Conservation (phyloP, 2,113 vertebrate genomes). For the Nansenia antarctica region DNA sequence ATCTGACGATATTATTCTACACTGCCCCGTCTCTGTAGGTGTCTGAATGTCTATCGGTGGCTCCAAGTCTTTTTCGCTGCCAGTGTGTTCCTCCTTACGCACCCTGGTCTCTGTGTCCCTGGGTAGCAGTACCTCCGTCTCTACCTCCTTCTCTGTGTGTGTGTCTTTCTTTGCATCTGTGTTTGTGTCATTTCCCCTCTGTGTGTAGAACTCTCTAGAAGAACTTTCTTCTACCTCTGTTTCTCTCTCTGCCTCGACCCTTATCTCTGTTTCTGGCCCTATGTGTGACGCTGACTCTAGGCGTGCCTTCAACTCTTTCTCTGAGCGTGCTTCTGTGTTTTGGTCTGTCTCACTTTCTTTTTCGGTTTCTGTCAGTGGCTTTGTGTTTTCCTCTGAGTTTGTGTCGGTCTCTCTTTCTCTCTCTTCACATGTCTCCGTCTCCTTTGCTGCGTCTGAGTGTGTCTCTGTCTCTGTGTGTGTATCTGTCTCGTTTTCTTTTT, state of each 20-base stretch:
- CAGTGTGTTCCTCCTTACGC: not conserved
- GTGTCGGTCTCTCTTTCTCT: not conserved
- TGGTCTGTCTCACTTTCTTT: no score
- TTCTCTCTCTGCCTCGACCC: not conserved
- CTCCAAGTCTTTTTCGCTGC: constrained; percentile 19
- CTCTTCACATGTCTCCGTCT: constrained; percentile 22
- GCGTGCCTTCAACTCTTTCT: not conserved
- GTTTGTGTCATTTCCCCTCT: constrained; percentile 18
- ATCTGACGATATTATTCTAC: constrained; percentile 12
- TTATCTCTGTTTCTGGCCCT: constrained; percentile 8
- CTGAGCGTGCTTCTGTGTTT: not conserved
- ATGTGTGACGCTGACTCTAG: constrained; percentile 11
- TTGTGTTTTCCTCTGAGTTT: not conserved
- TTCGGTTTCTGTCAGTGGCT: not conserved
- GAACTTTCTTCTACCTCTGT: constrained; percentile 23
- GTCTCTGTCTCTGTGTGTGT: not conserved
- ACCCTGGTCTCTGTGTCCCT: no score
- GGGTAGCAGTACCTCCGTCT: not conserved
- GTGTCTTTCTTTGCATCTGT: not conserved
- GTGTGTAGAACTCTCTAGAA: constrained; percentile 4
- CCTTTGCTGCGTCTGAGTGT: constrained; percentile 4
- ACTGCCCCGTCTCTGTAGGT: constrained; percentile 6
- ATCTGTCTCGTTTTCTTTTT: not conserved
- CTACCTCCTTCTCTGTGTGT: constrained; percentile 10
- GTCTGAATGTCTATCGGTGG: constrained; percentile 17